Percentiles rank a stretch among this genome's conserved stretches.
Evolutionary conservation across 2,113 vertebrate species (phyloP).

Genomic region (Ptychochromis oligacanthus): DNA sequence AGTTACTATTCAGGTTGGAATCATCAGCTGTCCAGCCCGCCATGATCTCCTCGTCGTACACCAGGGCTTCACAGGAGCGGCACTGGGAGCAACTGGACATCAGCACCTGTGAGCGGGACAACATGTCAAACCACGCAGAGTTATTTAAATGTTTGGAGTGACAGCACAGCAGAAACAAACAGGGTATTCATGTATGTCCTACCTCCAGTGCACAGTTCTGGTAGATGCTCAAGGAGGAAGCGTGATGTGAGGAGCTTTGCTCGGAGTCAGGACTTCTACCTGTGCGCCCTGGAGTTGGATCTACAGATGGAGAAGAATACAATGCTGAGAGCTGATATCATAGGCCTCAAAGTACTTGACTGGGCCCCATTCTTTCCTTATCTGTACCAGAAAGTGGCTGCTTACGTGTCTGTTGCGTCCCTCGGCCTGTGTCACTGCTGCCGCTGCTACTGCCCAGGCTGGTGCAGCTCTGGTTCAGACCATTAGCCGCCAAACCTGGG

Average conservation of each 20-base stretch:
- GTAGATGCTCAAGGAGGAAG: conserved; percentile 95
- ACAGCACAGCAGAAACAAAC: fast-evolving
- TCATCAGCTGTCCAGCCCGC: conserved; percentile 97
- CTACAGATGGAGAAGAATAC: conserved; percentile 43
- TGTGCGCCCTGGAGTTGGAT: conserved; percentile 74
- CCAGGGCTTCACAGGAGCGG: conserved; percentile 87
- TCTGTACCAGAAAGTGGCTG: not conserved
- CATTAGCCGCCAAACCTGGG: conserved; percentile 82
- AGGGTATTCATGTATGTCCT: conserved; percentile 35
- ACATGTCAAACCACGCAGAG: not conserved
- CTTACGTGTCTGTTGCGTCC: conserved; percentile 69
- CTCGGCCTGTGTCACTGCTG: conserved; percentile 88
- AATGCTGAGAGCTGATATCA: not conserved
- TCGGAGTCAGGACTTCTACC: conserved; percentile 86
- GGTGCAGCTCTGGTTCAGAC: conserved; percentile 90
- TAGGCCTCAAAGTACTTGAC: fast-evolving
- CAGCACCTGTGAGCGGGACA: conserved; percentile 83
- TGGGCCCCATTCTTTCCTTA: too few species aligned
- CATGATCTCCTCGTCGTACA: conserved; percentile 99
- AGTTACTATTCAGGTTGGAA: conserved; percentile 96
- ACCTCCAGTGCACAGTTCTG: conserved; percentile 98
- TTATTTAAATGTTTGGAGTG: not conserved
- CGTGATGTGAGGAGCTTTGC: conserved; percentile 88
- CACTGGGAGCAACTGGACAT: conserved; percentile 99
- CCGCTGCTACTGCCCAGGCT: conserved; percentile 92